Conservation (phyloP, 2,888 invertebrate genomes). For the Gryllus longicercus region DNA sequence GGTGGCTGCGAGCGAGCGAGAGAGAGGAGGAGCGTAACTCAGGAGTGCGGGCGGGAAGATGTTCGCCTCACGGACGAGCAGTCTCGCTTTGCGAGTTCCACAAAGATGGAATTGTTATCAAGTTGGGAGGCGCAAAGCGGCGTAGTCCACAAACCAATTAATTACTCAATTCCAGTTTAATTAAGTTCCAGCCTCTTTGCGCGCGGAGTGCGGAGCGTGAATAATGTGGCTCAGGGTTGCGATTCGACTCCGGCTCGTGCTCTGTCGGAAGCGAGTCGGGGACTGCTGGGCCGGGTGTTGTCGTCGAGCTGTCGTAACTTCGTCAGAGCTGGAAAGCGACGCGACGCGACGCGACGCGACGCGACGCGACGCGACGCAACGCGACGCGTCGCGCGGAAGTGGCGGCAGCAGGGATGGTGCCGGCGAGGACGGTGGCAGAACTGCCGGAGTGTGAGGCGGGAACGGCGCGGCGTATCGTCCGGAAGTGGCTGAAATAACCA, state of each 20-base stretch:
- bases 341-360: too few relatives aligned
- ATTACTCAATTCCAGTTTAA: slow-evolving; percentile 10
- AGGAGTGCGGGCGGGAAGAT: background rate
- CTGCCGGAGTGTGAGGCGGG: too few relatives aligned
- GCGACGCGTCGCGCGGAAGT: too few relatives aligned
- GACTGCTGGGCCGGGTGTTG: background rate
- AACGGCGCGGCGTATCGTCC: too few relatives aligned
- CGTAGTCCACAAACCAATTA: slow-evolving; percentile 17
- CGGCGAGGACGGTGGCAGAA: too few relatives aligned
- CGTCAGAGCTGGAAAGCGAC: background rate
- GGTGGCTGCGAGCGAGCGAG: too few relatives aligned
- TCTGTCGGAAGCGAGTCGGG: too few relatives aligned
- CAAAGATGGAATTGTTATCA: slow-evolving; percentile 17
- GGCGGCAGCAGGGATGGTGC: too few relatives aligned
- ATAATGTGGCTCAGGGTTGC: slow-evolving; percentile 4
- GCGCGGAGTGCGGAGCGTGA: background rate
- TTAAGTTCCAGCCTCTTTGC: background rate
- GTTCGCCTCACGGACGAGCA: background rate
- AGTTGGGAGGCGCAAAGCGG: background rate
- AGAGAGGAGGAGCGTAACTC: too few relatives aligned
- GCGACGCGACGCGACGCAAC: too few relatives aligned
- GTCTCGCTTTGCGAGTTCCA: background rate
- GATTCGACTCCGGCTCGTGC: background rate
- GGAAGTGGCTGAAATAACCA: too few relatives aligned
- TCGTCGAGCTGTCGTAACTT: slow-evolving; percentile 1